These are phyloP conservation scores for Lycorma delicatula DNA, from an alignment of 1,140 invertebrate genomes.

Conservation along the genomic window DNA sequence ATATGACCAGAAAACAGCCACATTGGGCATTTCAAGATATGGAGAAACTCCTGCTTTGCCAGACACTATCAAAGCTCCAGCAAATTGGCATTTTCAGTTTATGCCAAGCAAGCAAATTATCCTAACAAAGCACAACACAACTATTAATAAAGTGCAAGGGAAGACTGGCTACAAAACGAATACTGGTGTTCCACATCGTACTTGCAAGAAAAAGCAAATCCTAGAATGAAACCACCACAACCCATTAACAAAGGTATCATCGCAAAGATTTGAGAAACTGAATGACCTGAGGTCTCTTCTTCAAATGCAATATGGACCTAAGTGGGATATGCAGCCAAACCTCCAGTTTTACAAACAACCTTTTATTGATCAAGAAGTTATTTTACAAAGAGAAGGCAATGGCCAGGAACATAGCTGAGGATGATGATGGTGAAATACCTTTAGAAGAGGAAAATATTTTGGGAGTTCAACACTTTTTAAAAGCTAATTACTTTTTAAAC, in stretches of 20 bases:
- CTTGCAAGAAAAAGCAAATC: constrained; percentile 7
- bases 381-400: neutral
- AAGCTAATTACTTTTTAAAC: too few species aligned
- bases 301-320: constrained; percentile 12
- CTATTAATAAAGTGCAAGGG: constrained; percentile 4
- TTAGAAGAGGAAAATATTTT: neutral
- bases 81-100: constrained; percentile 18
- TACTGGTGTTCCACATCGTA: neutral
- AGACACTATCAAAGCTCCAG: constrained; percentile 1
- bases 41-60: neutral
- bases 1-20: constrained; percentile 12
- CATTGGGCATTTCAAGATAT: neutral
- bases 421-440: constrained; percentile 1
- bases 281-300: constrained; percentile 15
- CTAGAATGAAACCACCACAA: neutral
- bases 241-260: constrained; percentile 5
- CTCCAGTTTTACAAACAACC: constrained; percentile 7
- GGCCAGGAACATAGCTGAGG: neutral
- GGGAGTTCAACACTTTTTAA: constrained; percentile 2
- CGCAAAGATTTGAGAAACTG: constrained; percentile 8
- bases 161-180: constrained; percentile 12
- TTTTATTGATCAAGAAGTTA: neutral
- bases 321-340: constrained; percentile 5
- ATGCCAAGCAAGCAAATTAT: constrained; percentile 12
- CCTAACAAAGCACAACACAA: constrained; percentile 1